Conservation (phyloP, 2,888 invertebrate genomes). For the Caenorhabditis wallacei region DNA sequence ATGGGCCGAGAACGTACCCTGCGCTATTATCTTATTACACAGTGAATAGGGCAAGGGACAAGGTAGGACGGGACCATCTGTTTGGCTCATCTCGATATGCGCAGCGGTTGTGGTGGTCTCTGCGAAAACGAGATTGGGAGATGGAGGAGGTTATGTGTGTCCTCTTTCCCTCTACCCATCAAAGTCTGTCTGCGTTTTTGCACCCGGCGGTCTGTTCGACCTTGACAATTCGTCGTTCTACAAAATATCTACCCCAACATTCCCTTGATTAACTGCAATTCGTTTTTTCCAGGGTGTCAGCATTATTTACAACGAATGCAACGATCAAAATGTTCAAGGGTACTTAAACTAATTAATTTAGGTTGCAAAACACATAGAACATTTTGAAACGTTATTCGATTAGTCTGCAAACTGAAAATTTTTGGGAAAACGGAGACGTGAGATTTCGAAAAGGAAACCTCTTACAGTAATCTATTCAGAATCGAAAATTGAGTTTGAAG, state of each 20-base stretch:
- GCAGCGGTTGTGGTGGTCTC: neutral
- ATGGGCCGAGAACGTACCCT: neutral
- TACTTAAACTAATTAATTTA: slow-evolving; percentile 8
- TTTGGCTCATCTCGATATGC: neutral
- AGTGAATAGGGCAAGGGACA: neutral
- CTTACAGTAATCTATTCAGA: slow-evolving; percentile 44
- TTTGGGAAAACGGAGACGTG: slow-evolving; percentile 3
- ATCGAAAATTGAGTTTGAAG: slow-evolving; percentile 36
- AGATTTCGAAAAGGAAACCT: slow-evolving; percentile 18
- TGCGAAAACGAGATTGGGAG: neutral
- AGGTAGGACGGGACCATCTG: neutral
- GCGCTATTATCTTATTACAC: neutral
- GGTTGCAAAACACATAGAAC: neutral
- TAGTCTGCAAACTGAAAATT: neutral
- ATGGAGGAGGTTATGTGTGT: neutral
- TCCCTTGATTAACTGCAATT: slow-evolving; percentile 22
- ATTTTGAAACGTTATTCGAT: neutral
- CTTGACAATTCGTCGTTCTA: slow-evolving; percentile 5
- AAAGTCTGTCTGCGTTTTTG: neutral
- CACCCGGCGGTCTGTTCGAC: slow-evolving; percentile 22
- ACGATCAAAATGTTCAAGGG: too few species aligned
- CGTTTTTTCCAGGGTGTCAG: neutral
- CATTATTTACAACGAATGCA: too few species aligned
- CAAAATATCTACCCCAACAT: neutral
- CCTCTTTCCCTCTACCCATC: neutral